These are phyloP conservation scores for Sterrhoptilus dennistouni DNA, from an alignment of 2,113 vertebrate genomes.

Conservation along the genomic window DNA sequence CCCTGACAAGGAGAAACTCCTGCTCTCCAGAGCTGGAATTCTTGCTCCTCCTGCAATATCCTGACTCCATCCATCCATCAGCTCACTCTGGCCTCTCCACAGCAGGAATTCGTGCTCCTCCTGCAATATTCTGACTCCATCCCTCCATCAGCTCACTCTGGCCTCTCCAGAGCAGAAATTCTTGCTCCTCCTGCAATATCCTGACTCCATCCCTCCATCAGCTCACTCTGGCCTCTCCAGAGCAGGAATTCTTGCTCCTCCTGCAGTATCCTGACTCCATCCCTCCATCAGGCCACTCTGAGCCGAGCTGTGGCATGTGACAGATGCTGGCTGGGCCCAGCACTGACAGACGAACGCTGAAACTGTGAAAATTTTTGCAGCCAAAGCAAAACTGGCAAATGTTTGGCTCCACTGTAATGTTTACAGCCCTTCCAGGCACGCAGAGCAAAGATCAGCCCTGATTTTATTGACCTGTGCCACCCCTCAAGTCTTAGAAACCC, in stretches of 20 bases:
- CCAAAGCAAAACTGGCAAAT: conserved; percentile 1
- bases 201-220: too few relatives aligned
- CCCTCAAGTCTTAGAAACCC: not conserved
- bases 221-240: fast-evolving
- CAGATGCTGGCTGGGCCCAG: not conserved
- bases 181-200: not conserved
- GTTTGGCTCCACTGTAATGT: not conserved
- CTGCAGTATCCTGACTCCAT: fast-evolving
- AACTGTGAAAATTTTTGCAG: conserved; percentile 8
- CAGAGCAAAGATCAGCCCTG: not conserved
- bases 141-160: not conserved
- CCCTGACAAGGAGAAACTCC: not conserved
- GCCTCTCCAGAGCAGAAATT: not conserved
- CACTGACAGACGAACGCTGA: not conserved
- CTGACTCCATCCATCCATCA: fast-evolving
- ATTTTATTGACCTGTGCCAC: not conserved
- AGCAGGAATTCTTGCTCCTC: not conserved
- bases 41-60: not conserved
- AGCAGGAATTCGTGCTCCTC: not conserved
- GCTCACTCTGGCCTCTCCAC: not conserved
- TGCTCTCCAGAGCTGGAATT: not conserved
- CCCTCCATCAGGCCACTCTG: fast-evolving
- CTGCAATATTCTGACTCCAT: fast-evolving
- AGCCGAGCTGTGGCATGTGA: not conserved
- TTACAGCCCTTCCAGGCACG: not conserved